phyloP scores from a whole-genome alignment of 1,140 invertebrate species.

The Philaenus spumarius region DNA sequence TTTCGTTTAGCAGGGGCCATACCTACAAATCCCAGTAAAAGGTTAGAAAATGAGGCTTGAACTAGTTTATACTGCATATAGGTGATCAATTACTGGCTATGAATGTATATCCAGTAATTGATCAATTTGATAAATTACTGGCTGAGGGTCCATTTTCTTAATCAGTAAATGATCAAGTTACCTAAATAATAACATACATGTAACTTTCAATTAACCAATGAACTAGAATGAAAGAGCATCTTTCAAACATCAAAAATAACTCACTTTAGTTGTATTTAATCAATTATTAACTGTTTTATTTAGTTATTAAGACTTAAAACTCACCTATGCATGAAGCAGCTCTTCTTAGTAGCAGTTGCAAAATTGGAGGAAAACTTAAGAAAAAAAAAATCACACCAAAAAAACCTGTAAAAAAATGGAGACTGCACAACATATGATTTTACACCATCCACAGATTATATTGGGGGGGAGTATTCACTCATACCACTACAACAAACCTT shows the following conservation, averaged over 20 bases:
- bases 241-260: constrained; percentile 6
- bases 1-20: neutral
- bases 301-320: constrained; percentile 7
- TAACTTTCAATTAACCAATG: constrained; percentile 4
- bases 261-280: neutral
- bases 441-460: no score
- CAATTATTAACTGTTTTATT: neutral
- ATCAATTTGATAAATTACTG: constrained; percentile 1
- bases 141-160: neutral
- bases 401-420: no score
- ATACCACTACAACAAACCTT: no score
- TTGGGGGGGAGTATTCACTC: no score
- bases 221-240: neutral
- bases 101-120: constrained; percentile 2
- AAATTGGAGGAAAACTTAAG: constrained; percentile 53
- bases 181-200: constrained; percentile 3
- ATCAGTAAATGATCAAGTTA: constrained; percentile 1
- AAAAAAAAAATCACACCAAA: constrained; percentile 26
- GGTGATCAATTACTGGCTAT: constrained; percentile 1
- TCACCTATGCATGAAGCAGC: constrained; percentile 2
- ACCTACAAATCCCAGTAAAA: neutral
- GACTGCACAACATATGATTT: no score
- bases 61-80: neutral
- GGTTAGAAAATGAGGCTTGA: neutral
- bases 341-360: constrained; percentile 1